Evolutionary conservation across 2,888 invertebrate genomes (phyloP).

Genomic region (Phyto melanocephala): DNA sequence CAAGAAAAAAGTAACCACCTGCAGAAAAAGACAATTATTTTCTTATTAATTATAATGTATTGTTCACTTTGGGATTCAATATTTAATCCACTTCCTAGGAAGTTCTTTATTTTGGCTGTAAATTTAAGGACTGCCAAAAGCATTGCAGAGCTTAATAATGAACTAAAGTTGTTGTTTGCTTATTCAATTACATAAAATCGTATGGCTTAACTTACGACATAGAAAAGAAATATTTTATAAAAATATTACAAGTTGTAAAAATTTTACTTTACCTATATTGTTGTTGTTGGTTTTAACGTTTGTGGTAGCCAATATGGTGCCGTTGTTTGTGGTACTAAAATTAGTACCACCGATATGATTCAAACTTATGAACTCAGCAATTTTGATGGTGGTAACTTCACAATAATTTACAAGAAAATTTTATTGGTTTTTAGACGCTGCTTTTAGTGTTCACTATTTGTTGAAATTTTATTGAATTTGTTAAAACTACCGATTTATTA

Average conservation of each 20-base stretch:
- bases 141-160: too few relatives aligned
- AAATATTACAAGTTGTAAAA: not conserved
- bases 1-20: too few relatives aligned
- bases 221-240: not conserved
- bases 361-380: slow-evolving; percentile 72
- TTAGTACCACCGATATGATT: slow-evolving; percentile 62
- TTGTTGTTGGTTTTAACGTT: slow-evolving; percentile 69
- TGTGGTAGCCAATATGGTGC: slow-evolving; percentile 56
- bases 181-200: too few relatives aligned
- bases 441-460: not conserved
- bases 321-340: slow-evolving; percentile 62
- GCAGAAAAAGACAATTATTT: too few relatives aligned
- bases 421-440: not conserved
- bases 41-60: too few relatives aligned
- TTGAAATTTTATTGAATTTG: too few relatives aligned
- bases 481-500: not conserved
- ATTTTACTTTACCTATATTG: slow-evolving; percentile 52
- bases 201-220: too few relatives aligned
- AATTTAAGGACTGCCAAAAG: too few relatives aligned
- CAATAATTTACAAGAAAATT: not conserved
- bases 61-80: too few relatives aligned
- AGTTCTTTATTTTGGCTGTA: too few relatives aligned
- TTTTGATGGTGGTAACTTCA: slow-evolving; percentile 69
- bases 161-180: too few relatives aligned
- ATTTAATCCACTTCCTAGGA: too few relatives aligned